These are phyloP conservation scores for Cheilosia grossa DNA, from an alignment of 2,888 invertebrate species.

Conservation along the genomic window DNA sequence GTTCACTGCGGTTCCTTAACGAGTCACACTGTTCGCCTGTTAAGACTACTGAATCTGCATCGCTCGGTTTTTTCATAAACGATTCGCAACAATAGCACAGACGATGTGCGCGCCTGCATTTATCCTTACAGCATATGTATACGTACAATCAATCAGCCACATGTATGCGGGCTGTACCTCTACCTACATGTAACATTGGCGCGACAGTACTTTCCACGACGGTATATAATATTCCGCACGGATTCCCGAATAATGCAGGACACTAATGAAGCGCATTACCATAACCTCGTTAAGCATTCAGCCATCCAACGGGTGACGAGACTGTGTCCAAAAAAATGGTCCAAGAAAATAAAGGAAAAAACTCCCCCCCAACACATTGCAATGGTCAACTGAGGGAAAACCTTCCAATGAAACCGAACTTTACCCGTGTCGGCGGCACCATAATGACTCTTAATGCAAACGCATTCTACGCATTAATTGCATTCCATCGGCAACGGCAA, in stretches of 20 bases:
- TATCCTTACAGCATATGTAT: conserved; percentile 21
- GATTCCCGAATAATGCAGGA: conserved; percentile 45
- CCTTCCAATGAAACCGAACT: conserved; percentile 29
- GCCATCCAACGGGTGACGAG: conserved; percentile 8
- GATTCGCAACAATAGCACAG: neutral
- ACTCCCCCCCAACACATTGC: neutral
- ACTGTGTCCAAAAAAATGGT: neutral
- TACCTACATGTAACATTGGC: neutral
- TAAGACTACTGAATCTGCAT: no score
- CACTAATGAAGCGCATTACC: conserved; percentile 69
- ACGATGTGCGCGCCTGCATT: neutral
- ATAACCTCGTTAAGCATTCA: conserved; percentile 64
- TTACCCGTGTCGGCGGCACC: conserved; percentile 37
- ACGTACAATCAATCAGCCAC: conserved; percentile 25
- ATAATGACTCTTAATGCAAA: conserved; percentile 71
- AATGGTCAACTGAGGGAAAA: conserved; percentile 46
- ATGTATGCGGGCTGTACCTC: neutral
- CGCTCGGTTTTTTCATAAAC: no score
- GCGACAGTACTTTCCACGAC: neutral
- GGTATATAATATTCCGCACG: conserved; percentile 40
- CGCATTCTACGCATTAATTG: conserved; percentile 69
- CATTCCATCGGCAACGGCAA: conserved; percentile 44
- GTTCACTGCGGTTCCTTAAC: no score
- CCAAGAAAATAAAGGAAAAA: neutral
- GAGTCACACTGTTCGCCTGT: no score